Conservation (phyloP, 92 coral and sea anemone genomes). For the Pocillopora meandrina region DNA sequence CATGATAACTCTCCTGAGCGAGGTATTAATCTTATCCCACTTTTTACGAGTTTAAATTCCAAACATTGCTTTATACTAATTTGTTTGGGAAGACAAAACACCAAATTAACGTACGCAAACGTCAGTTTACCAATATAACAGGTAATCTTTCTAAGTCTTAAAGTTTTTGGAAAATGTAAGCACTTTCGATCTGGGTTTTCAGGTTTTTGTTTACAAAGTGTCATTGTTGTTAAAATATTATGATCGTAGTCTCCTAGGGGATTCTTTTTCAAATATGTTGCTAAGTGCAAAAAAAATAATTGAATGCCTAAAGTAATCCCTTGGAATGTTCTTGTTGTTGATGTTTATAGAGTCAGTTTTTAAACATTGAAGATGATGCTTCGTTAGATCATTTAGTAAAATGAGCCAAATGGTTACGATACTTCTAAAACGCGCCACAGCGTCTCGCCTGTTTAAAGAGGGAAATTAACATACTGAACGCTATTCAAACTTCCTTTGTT, state of each 20-base stretch:
- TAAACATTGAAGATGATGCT: neutral
- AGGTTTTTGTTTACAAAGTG: slow-evolving; percentile 19
- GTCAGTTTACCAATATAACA: too few species aligned
- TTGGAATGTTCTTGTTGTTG: neutral
- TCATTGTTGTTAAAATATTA: neutral
- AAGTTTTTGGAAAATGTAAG: neutral
- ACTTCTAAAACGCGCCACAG: too few species aligned
- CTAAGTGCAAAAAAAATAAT: neutral
- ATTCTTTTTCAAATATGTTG: neutral
- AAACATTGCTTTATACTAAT: too few species aligned
- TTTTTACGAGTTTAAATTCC: too few species aligned
- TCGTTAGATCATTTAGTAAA: neutral
- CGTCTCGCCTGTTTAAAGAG: too few species aligned
- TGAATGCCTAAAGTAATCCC: slow-evolving; percentile 1
- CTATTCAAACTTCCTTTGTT: too few species aligned
- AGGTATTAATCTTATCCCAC: too few species aligned
- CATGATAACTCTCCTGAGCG: too few species aligned
- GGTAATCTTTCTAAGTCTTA: neutral
- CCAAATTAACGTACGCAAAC: too few species aligned
- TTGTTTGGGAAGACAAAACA: too few species aligned
- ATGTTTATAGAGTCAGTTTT: neutral
- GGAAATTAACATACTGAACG: too few species aligned
- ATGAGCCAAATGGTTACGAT: neutral
- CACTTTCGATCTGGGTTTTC: neutral
- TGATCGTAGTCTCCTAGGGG: neutral